Evolutionary conservation across 2,113 vertebrate species (phyloP).

Genomic region (Eptesicus fuscus): DNA sequence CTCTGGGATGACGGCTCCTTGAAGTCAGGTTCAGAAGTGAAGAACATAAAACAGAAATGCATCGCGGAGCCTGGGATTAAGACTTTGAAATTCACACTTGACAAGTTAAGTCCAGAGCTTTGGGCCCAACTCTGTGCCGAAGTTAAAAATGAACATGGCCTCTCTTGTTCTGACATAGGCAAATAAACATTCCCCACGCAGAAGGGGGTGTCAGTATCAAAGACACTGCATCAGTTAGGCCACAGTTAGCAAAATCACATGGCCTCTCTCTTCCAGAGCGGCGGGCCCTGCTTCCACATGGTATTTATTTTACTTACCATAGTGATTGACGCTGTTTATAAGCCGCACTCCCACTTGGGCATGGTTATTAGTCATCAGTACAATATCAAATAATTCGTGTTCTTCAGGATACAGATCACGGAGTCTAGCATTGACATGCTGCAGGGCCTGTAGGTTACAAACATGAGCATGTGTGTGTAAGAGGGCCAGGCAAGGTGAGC

Average conservation of each 20-base stretch:
- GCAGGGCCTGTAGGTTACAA: slow-evolving; percentile 80
- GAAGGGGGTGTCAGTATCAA: slow-evolving; percentile 64
- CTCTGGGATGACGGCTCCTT: slow-evolving; percentile 51
- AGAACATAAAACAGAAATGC: slow-evolving; percentile 65
- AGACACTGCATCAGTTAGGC: slow-evolving; percentile 43
- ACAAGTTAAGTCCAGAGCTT: slow-evolving; percentile 72
- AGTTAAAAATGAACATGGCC: slow-evolving; percentile 71
- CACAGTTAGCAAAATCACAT: slow-evolving; percentile 54
- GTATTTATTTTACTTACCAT: slow-evolving; percentile 86
- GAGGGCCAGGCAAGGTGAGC: background rate
- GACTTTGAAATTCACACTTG: slow-evolving; percentile 73
- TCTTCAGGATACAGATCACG: slow-evolving; percentile 92
- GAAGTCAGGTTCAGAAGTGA: slow-evolving; percentile 58
- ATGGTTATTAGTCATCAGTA: slow-evolving; percentile 98
- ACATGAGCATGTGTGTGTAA: background rate
- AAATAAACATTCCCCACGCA: slow-evolving; percentile 70
- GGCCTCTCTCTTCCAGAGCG: slow-evolving; percentile 45
- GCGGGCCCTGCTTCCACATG: slow-evolving; percentile 12
- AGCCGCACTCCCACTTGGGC: slow-evolving; percentile 97
- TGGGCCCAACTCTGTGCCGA: slow-evolving; percentile 50
- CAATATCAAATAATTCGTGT: slow-evolving; percentile 96
- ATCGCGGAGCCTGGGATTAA: slow-evolving; percentile 64
- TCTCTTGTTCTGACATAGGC: slow-evolving; percentile 63
- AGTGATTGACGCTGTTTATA: slow-evolving; percentile 98
- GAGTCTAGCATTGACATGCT: slow-evolving; percentile 90